Conservation (phyloP, 2,797 vertebrate species). For the Lepus oiostolus region DNA sequence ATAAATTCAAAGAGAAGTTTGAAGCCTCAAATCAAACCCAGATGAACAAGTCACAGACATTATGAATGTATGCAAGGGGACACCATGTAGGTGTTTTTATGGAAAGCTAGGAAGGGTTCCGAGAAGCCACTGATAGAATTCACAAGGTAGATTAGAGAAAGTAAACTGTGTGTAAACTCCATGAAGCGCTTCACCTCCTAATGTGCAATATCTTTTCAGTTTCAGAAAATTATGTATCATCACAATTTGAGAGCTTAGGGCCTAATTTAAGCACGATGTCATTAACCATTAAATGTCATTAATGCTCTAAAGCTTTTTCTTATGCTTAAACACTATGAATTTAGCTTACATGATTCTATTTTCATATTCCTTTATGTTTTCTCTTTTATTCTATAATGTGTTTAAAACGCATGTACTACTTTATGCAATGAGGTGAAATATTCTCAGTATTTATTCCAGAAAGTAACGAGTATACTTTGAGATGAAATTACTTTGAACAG, state of each 20-base stretch:
- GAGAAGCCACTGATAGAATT: neutral
- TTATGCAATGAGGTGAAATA: neutral
- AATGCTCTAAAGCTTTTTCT: neutral
- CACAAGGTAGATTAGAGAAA: neutral
- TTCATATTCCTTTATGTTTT: constrained; percentile 42
- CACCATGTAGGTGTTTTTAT: neutral
- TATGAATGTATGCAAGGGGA: neutral
- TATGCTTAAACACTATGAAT: neutral
- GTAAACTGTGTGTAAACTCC: neutral
- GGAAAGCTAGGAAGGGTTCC: neutral
- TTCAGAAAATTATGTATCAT: neutral
- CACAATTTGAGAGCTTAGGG: neutral
- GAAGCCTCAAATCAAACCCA: neutral
- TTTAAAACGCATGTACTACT: constrained; percentile 40
- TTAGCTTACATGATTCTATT: constrained; percentile 49
- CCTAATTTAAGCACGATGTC: neutral
- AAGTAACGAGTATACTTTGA: neutral
- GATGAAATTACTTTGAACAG: no score
- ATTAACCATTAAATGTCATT: neutral
- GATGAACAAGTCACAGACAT: neutral
- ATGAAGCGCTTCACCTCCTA: neutral
- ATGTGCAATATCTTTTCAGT: neutral
- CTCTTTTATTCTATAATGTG: constrained; percentile 41
- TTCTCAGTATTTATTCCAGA: constrained; percentile 28
- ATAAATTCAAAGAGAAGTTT: neutral